A percentile compares a stretch with the other conserved stretches of the same genome.
phyloP scores from a whole-genome alignment of 2,888 invertebrate genomes.

The Psylliodes chrysocephalus region DNA sequence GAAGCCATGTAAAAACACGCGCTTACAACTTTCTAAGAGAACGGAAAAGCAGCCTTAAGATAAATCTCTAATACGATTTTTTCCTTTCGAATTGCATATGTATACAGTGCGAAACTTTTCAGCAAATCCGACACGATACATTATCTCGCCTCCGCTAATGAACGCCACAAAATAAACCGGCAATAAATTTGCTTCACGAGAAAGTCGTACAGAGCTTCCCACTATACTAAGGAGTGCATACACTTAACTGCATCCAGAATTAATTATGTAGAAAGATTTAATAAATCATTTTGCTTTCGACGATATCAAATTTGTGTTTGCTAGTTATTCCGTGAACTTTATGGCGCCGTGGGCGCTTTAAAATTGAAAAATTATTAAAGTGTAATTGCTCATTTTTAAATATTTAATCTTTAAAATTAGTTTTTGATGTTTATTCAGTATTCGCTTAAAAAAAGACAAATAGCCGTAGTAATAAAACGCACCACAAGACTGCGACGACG shows the following conservation, averaged over 20 bases:
- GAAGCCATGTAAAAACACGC: too few relatives aligned
- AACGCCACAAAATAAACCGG: neutral
- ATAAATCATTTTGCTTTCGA: neutral
- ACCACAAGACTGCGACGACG: too few relatives aligned
- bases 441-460: too few relatives aligned
- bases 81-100: neutral
- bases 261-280: neutral
- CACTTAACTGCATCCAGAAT: neutral
- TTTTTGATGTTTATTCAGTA: too few relatives aligned
- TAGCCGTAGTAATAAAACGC: too few relatives aligned
- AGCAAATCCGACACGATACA: neutral
- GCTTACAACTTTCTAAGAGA: too few relatives aligned
- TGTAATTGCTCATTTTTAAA: too few relatives aligned
- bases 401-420: too few relatives aligned
- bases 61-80: neutral
- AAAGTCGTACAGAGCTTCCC: neutral
- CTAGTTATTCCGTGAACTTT: too few relatives aligned
- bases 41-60: neutral
- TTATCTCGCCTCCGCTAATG: neutral
- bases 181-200: neutral
- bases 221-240: neutral
- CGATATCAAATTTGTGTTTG: too few relatives aligned
- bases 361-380: too few relatives aligned
- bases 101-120: neutral
- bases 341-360: too few relatives aligned